Base-by-base conservation (phyloP, 1,140 invertebrate genomes). In the Pristionchus pacificus region DNA sequence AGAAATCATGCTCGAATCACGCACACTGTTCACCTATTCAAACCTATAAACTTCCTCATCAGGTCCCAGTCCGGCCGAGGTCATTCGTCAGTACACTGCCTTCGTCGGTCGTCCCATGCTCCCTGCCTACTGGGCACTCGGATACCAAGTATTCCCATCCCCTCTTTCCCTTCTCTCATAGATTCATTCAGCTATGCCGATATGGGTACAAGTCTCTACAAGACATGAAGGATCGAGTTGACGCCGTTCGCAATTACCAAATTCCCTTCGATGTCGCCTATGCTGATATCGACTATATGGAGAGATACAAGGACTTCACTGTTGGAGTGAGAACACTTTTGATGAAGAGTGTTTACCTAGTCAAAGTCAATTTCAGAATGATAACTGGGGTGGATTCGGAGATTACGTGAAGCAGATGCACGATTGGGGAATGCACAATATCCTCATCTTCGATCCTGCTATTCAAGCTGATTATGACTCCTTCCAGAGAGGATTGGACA, bases 241-340 rank as follows among this genome's bases (percentile, higher is more conserved):
- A 85, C 30, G 65, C 85, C 61, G 87, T 79, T 30, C 30, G 75
- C 10, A 74, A 78, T 27, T 79, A 79, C 57, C 77, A 76, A 64
- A 86, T 87, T 70, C 87, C 87, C 1, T 67, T 75, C 63, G 80
- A 81, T 67, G 77, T 77, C 31, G 68, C 62, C n/a, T 77, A 74
- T 60, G 68, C 79, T 27, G 80, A 81, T 67, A 89, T 95, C 72
- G 93, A 95, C 85, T 94, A 95, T 81, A 95, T 95, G 92, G 85
- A 90, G n/a, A 87, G 89, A 60, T 87, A 87, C 65, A 92, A 91
- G 80, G 92, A 93, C 85, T 95, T 95, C 81, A 93, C 92, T 0
- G 89, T 90, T 74, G 89, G 92, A 81, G 38, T 49, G 38, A 49
- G 38, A 49, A 19, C n/a, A 82, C 85, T 25, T 80, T n/a, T 2